Evolutionary conservation across 2,113 vertebrate genomes (phyloP), one percentile per base, ranked within the genome.

Genomic region (Caretta caretta): DNA sequence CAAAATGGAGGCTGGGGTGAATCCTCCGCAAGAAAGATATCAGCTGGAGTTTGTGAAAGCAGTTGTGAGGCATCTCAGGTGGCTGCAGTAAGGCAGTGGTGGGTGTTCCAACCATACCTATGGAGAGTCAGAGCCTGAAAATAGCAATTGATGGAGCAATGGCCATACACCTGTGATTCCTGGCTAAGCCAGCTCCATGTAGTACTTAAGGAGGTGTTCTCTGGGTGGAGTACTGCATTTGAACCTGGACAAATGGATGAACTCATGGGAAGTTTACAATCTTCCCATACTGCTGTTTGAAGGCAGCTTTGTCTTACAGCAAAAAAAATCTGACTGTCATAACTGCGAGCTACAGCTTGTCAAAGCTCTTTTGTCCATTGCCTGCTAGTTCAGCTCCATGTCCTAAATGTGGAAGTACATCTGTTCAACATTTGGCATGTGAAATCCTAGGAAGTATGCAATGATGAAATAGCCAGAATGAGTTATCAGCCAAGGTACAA

Each of bases 111-210:
- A 27, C 35, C 86, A 49, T 83, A 50, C 50, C 86, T 89, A 1
- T 38, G 25, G 46, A 92, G 72, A 94, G 80, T 49, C 78, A 88
- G 48, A 94, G 80, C 31, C 72, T 96, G 90, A 93, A 92, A 96
- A 89, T 57, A 90, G 20, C 4, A 17, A 79, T 51, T 93, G 93
- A 84, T 31, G 31, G 14, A 56, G 56, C 50, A 89, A 56, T 5
- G 72, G 8, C 65, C 31, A 9, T 62, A 46, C 22, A 72, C 3
- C 84, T 31, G 24, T 89, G 17, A 84, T 88, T 94, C 80, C 85
- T 86, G 79, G 17, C 84, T 88, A 87, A 69, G 72, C 1, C 25
- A 84, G 7, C 54, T 87, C 91, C 51, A 49, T n/a, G 1, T 11
- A 9, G 0, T 86, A 6, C 5, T 85, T 38, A 35, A 80, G 35